These are phyloP conservation scores for Phragmatobia fuliginosa DNA, from an alignment of 2,888 invertebrate species.

Conservation along the genomic window DNA sequence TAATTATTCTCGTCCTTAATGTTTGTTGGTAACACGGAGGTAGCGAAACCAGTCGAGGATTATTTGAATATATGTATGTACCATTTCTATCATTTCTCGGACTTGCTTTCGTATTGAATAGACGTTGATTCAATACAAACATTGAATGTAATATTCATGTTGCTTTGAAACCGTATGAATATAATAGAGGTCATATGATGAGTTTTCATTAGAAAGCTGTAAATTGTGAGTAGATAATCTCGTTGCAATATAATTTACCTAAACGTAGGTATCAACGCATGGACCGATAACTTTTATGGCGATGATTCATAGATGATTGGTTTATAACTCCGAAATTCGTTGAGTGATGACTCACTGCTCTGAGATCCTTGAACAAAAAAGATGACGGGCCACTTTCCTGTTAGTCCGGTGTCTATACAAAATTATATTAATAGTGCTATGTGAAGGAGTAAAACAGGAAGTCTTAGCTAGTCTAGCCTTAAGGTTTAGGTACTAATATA, in stretches of 20 bases:
- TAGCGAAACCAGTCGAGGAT: background rate
- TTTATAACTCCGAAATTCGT: constrained; percentile 38
- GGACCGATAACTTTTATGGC: constrained; percentile 15
- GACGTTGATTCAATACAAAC: constrained; percentile 26
- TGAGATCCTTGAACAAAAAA: constrained; percentile 38
- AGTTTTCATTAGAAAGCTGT: constrained; percentile 27
- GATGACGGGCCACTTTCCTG: constrained; percentile 33
- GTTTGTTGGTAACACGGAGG: constrained; percentile 9
- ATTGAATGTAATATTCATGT: constrained; percentile 35
- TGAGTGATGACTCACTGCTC: constrained; percentile 33
- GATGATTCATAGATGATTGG: constrained; percentile 49
- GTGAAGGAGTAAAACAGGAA: constrained; percentile 34
- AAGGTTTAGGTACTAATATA: constrained; percentile 49
- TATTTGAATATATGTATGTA: constrained; percentile 7
- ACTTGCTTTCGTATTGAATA: constrained; percentile 7
- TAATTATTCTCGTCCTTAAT: constrained; percentile 16
- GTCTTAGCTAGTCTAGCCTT: constrained; percentile 51
- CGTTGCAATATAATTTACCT: constrained; percentile 11
- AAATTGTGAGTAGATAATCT: background rate
- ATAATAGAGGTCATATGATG: constrained; percentile 32
- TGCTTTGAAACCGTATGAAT: constrained; percentile 30
- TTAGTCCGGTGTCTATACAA: constrained; percentile 24
- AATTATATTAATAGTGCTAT: background rate
- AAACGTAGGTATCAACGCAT: constrained; percentile 4
- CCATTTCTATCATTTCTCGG: constrained; percentile 7